A percentile compares a stretch with the other conserved stretches of the same genome.
These are phyloP conservation scores for Buteo buteo DNA, from an alignment of 2,113 vertebrate genomes.

Conservation along the genomic window DNA sequence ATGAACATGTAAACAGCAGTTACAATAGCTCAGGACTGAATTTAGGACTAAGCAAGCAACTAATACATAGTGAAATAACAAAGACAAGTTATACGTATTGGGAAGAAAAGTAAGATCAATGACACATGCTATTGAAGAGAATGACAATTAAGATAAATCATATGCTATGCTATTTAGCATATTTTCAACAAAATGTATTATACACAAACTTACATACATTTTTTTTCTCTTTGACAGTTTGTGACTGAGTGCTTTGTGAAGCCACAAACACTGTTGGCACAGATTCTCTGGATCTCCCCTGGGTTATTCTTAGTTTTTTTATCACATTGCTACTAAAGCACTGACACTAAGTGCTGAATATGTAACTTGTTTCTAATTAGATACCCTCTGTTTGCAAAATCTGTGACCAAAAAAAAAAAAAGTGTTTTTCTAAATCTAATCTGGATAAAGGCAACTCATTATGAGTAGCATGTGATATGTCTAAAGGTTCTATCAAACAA, in stretches of 20 bases:
- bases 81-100: neutral
- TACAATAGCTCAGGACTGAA: neutral
- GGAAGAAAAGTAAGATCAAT: conserved; percentile 22
- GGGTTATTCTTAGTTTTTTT: conserved; percentile 45
- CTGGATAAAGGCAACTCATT: conserved; percentile 47
- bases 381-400: conserved; percentile 52
- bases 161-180: neutral
- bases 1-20: neutral
- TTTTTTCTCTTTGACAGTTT: conserved; percentile 13
- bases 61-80: neutral
- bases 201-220: neutral
- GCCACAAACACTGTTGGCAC: neutral
- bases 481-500: conserved; percentile 61
- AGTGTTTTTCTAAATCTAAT: conserved; percentile 50
- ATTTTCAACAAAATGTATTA: neutral
- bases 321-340: conserved; percentile 37
- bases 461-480: conserved; percentile 39
- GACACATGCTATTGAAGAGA: neutral
- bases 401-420: conserved; percentile 24
- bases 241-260: conserved; percentile 4
- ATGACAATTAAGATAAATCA: conserved; percentile 41
- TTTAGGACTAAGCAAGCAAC: neutral
- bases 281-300: conserved; percentile 40
- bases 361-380: conserved; percentile 64
- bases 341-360: conserved; percentile 47